phyloP scores from a whole-genome alignment of 2,113 vertebrate species.

The Notechis scutatus region DNA sequence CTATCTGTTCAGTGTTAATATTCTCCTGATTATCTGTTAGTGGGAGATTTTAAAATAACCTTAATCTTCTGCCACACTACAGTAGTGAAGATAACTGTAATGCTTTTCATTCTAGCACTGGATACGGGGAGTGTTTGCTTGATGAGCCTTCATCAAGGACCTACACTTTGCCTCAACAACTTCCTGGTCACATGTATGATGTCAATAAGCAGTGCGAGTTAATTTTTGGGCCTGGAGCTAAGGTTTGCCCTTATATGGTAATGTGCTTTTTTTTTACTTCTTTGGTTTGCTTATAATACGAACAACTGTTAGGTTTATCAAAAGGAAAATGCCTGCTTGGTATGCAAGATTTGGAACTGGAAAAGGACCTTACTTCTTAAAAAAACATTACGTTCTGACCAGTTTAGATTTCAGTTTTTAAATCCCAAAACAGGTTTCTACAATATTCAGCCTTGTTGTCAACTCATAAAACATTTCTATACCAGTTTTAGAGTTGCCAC shows the following conservation, averaged over 20 bases:
- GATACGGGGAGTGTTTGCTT: conserved; percentile 95
- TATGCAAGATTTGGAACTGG: neutral
- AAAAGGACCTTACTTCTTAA: neutral
- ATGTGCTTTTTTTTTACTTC: conserved; percentile 58
- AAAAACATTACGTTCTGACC: neutral
- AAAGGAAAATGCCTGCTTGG: neutral
- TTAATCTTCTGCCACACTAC: neutral
- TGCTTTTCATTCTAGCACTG: conserved; percentile 86
- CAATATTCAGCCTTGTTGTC: neutral
- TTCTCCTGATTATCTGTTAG: neutral
- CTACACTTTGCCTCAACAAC: conserved; percentile 86
- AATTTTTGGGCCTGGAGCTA: conserved; percentile 95
- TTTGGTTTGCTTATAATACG: conserved; percentile 17
- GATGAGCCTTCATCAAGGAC: conserved; percentile 90
- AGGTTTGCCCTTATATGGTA: conserved; percentile 99
- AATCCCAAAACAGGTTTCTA: neutral
- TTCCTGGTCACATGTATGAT: conserved; percentile 89
- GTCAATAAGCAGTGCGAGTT: conserved; percentile 99
- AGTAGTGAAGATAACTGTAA: neutral
- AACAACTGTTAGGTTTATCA: neutral
- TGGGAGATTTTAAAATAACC: neutral
- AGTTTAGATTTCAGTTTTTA: neutral
- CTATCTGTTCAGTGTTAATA: neutral
- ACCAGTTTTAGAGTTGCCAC: too few species aligned
- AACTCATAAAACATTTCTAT: too few species aligned